Base-by-base conservation (phyloP, 1,140 invertebrate species). In the Hylaeus anthracinus region DNA sequence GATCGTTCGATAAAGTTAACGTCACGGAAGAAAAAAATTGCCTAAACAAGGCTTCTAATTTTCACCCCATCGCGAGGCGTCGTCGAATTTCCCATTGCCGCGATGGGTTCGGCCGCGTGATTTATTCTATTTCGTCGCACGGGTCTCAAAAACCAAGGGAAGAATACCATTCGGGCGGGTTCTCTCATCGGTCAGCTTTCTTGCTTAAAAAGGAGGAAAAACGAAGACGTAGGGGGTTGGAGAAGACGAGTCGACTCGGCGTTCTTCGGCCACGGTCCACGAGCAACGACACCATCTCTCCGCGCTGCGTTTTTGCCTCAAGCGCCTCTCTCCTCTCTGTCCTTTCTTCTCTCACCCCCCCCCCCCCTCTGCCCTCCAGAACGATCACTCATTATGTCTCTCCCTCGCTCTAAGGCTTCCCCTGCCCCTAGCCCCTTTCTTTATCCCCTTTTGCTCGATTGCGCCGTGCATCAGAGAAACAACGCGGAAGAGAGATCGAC, bases 211-310 rank as follows among this genome's bases (percentile, higher is more conserved):
- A 37, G 26, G 58, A 56, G 75, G 64, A 72, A 82, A 66, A 73
- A 75, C 75, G 77, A 65, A 48, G 65, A 43, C 15, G 41, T 51
- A 55, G 45, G 76, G 37, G 74, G 64, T 48, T 48, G 41, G 37
- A 39, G 58, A 61, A 72, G 61, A 43, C 79, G 65, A 72, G 61
- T 81, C 81, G 75, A 72, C 66, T 82, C 84, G 64, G 81, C 81
- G 84, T 86, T 83, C 81, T 60, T 76, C 69, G 78, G 72, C 81
- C 81, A 79, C 67, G 80, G 80, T 83, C 85, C 77, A 87, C 84
- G 84, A 87, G 81, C 81, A 81, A 87, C 86, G 84, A 87, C 86
- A 86, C 77, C 75, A 63, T 83, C 84, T 83, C 82, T 55, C 58
- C 75, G 72, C 65, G 78, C 76, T 86, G 78, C 86, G 86, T 87